phyloP scores from a whole-genome alignment of 2,888 invertebrate species.

The Cataglyphis livida region DNA sequence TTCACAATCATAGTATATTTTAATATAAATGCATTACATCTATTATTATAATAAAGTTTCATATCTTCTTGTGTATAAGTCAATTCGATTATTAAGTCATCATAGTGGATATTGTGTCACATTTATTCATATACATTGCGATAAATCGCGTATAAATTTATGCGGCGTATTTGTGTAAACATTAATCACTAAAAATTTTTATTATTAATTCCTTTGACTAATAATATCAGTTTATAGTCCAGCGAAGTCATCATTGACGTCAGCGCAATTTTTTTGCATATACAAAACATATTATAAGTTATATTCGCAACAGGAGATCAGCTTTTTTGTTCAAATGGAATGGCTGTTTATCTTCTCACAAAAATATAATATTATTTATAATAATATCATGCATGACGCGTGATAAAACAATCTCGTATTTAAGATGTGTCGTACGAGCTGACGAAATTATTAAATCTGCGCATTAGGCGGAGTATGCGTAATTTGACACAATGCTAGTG shows the following conservation, averaged over 20 bases:
- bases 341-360: slow-evolving; percentile 8
- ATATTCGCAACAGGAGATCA: slow-evolving; percentile 27
- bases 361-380: slow-evolving; percentile 9
- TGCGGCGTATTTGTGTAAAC: slow-evolving; percentile 37
- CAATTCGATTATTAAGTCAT: not conserved
- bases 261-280: slow-evolving; percentile 23
- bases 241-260: slow-evolving; percentile 34
- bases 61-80: not conserved
- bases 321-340: slow-evolving; percentile 4
- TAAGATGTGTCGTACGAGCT: slow-evolving; percentile 35
- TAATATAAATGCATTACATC: not conserved
- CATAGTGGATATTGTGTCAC: slow-evolving; percentile 3
- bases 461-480: slow-evolving; percentile 58
- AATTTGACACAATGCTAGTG: slow-evolving; percentile 64
- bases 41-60: not conserved
- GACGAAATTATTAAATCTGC: slow-evolving; percentile 53
- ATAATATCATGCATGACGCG: not conserved
- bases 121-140: slow-evolving; percentile 30
- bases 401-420: slow-evolving; percentile 27
- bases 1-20: not conserved
- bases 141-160: slow-evolving; percentile 45
- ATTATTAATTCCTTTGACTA: slow-evolving; percentile 17
- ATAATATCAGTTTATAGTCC: slow-evolving; percentile 20
- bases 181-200: slow-evolving; percentile 21
- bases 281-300: slow-evolving; percentile 12